phyloP scores from a whole-genome alignment of 2,797 vertebrate genomes.

The Coregonus ussuriensis region DNA sequence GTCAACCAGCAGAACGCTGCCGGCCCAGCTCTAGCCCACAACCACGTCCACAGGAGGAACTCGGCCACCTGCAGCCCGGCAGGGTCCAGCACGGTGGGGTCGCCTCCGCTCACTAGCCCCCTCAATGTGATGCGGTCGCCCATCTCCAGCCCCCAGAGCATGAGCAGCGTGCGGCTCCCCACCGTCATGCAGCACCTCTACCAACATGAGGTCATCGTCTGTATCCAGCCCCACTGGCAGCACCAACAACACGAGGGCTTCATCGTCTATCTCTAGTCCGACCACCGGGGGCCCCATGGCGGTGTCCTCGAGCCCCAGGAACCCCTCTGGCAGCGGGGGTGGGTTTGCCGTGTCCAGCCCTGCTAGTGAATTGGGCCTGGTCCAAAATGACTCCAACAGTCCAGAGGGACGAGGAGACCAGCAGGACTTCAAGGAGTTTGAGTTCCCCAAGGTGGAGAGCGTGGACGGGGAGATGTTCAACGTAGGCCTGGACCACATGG shows the following conservation, averaged over 20 bases:
- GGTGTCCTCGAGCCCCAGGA: conserved; percentile 88
- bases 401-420: conserved; percentile 73
- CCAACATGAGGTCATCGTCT: conserved; percentile 88
- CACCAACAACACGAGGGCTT: conserved; percentile 71
- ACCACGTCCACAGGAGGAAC: conserved; percentile 84
- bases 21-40: conserved; percentile 74
- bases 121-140: conserved; percentile 94
- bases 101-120: conserved; percentile 92
- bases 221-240: conserved; percentile 89
- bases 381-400: conserved; percentile 84
- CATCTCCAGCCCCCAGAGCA: conserved; percentile 92
- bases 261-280: conserved; percentile 91
- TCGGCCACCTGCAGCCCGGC: conserved; percentile 91
- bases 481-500: conserved; percentile 84
- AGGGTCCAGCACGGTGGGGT: conserved; percentile 87
- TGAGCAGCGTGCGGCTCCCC: conserved; percentile 93
- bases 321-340: conserved; percentile 58
- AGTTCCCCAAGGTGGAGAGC: conserved; percentile 94
- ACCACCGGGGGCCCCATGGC: conserved; percentile 81
- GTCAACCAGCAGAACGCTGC: conserved; percentile 76
- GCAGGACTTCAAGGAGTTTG: conserved; percentile 84
- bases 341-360: conserved; percentile 84
- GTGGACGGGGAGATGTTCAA: conserved; percentile 85
- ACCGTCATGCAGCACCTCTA: conserved; percentile 83
- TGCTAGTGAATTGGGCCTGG: conserved; percentile 78